Evolutionary conservation across 2,797 vertebrate genomes (phyloP).

Genomic region (Buceros bicornis): DNA sequence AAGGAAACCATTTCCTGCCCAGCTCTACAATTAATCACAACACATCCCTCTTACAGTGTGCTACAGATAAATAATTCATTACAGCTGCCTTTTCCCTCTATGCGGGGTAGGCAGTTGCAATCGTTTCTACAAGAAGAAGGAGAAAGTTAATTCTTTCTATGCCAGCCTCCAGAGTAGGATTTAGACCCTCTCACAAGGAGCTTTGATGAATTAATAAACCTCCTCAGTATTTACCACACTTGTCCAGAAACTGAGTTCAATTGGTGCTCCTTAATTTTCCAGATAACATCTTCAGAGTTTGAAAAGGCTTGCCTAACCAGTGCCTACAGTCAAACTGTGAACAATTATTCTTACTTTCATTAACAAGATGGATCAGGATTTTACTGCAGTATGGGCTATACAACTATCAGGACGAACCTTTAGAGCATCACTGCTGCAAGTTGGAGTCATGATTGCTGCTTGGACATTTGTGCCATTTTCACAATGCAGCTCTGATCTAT

Average conservation of each 20-base stretch:
- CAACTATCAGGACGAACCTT: not conserved
- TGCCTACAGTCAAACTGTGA: constrained; percentile 44
- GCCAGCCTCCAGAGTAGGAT: not conserved
- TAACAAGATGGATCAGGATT: constrained; percentile 31
- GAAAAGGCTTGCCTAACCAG: constrained; percentile 55
- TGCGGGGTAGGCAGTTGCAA: not conserved
- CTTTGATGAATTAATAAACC: constrained; percentile 40
- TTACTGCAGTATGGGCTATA: not conserved
- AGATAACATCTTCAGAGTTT: constrained; percentile 64
- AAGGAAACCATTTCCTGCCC: constrained; percentile 20
- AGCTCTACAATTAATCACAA: constrained; percentile 42
- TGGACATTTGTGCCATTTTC: not conserved
- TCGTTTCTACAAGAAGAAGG: constrained; percentile 18
- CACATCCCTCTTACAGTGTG: constrained; percentile 11
- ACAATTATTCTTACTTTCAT: constrained; percentile 43
- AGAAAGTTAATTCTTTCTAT: constrained; percentile 23
- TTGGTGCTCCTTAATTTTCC: constrained; percentile 39
- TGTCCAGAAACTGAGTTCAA: constrained; percentile 44
- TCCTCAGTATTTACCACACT: constrained; percentile 35
- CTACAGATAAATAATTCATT: constrained; percentile 53
- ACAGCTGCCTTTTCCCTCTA: not conserved
- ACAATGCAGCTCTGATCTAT: not conserved
- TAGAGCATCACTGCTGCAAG: not conserved
- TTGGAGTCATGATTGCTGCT: not conserved
- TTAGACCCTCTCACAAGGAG: constrained; percentile 10